Percentiles rank a stretch among this genome's conserved stretches.
These are phyloP conservation scores for Gopherus flavomarginatus DNA, from an alignment of 2,113 vertebrate genomes.

Conservation along the genomic window DNA sequence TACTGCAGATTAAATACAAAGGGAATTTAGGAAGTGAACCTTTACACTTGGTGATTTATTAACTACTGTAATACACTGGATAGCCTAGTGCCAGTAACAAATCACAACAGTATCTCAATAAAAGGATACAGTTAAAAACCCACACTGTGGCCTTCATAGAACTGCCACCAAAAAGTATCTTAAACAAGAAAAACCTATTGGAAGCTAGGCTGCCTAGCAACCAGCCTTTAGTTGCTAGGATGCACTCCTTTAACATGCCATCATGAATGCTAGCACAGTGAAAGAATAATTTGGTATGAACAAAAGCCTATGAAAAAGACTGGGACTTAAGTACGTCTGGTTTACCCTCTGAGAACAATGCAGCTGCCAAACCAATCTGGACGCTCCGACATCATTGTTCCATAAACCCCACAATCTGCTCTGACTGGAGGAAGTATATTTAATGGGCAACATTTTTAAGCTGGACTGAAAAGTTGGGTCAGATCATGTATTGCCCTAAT, in stretches of 20 bases:
- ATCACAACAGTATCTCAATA: slow-evolving; percentile 76
- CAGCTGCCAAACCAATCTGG: slow-evolving; percentile 95
- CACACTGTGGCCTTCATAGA: slow-evolving; percentile 68
- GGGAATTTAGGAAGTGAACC: slow-evolving; percentile 66
- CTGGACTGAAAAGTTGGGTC: slow-evolving; percentile 79
- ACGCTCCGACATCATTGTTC: slow-evolving; percentile 91
- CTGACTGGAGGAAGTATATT: slow-evolving; percentile 86
- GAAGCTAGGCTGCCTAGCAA: slow-evolving; percentile 90
- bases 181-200: slow-evolving; percentile 84
- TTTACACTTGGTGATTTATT: slow-evolving; percentile 77
- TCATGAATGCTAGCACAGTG: slow-evolving; percentile 90
- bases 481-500: slow-evolving; percentile 66
- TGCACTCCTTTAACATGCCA: slow-evolving; percentile 91
- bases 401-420: slow-evolving; percentile 82
- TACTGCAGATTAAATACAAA: slow-evolving; percentile 42
- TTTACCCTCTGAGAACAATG: slow-evolving; percentile 89
- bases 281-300: slow-evolving; percentile 92
- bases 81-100: slow-evolving; percentile 69
- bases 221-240: slow-evolving; percentile 91
- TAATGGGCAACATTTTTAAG: slow-evolving; percentile 83
- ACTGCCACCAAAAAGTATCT: slow-evolving; percentile 71
- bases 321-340: slow-evolving; percentile 90
- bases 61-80: slow-evolving; percentile 75
- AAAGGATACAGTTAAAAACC: slow-evolving; percentile 80
- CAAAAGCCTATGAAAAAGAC: slow-evolving; percentile 87